Evolutionary conservation across 2,888 invertebrate genomes (phyloP).

Genomic region (Drosophila mimetica): DNA sequence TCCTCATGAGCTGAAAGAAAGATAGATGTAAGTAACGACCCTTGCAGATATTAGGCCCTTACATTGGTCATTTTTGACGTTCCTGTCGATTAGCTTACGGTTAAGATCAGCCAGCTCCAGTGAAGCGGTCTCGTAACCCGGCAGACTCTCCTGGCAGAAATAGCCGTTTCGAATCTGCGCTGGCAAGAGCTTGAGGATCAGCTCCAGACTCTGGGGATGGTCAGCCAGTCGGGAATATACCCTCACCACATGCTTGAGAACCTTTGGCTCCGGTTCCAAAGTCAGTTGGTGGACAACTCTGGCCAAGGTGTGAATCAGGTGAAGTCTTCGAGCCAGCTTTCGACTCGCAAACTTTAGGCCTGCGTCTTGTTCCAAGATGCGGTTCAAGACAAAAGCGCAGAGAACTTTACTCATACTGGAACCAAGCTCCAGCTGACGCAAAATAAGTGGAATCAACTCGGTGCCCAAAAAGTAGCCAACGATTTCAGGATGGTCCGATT

Average conservation of each 20-base stretch:
- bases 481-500: slow-evolving; percentile 28
- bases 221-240: slow-evolving; percentile 40
- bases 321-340: slow-evolving; percentile 24
- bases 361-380: slow-evolving; percentile 31
- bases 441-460: slow-evolving; percentile 32
- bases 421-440: slow-evolving; percentile 36
- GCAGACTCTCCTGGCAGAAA: slow-evolving; percentile 17
- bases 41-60: neutral
- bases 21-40: neutral
- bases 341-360: slow-evolving; percentile 39
- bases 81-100: slow-evolving; percentile 11
- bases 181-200: slow-evolving; percentile 36
- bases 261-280: slow-evolving; percentile 32
- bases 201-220: slow-evolving; percentile 14
- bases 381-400: slow-evolving; percentile 19
- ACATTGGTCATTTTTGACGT: neutral
- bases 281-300: slow-evolving; percentile 40
- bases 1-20: neutral
- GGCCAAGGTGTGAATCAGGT: slow-evolving; percentile 36
- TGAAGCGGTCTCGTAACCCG: slow-evolving; percentile 16
- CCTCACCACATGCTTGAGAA: slow-evolving; percentile 41
- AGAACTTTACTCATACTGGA: slow-evolving; percentile 31
- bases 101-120: slow-evolving; percentile 22
- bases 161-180: slow-evolving; percentile 36
- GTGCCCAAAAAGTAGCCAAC: slow-evolving; percentile 32